Evolutionary conservation across 1,140 invertebrate species (phyloP), one percentile per base, ranked within the genome.

Genomic region (Agrilus planipennis): DNA sequence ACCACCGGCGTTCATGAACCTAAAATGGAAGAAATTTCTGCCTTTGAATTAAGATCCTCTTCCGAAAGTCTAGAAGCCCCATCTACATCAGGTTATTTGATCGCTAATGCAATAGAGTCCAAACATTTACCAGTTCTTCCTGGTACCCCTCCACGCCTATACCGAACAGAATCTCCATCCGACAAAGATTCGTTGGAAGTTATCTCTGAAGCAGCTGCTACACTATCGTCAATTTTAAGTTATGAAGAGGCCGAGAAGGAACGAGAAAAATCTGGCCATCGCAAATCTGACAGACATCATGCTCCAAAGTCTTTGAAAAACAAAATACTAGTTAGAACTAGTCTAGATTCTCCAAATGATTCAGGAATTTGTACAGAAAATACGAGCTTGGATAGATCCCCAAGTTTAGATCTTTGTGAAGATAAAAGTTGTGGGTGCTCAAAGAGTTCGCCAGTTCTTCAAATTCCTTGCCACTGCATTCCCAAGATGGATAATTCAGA

Each of bases 331-430:
- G 25, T 54, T 4, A n/a, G n/a, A n/a, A n/a, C n/a, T n/a, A n/a
- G n/a, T n/a, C n/a, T n/a, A n/a, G 59, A 59, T 36, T 63, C 60
- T 7, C 76, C 77, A 2, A 72, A 64, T 0, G 79, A 81, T 54
- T 80, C 77, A 0, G 77, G 79, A 1, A 76, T 81, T 27, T 79
- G 76, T 46, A 81, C 77, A 1, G 78, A 80, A 55, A 81, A 78
- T 39, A 79, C 77, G 4, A 80, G 77, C 51, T 56, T 81, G 53
- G 72, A 75, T 54, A 58, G 70, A 45, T 73, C 71, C 2, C 72
- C 72, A 0, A 72, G 70, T 43, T 63, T 70, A 10, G 72, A 73
- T 34, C 25, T 45, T 7, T 46, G 40, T 15, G 49, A 48, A 1
- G 34, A 18, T 5, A 39, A 40, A 35, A 12, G 27, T 20, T 47